A percentile compares a stretch with the other conserved stretches of the same genome.
phyloP scores from a whole-genome alignment of 2,888 invertebrate species.

The Caenorhabditis zanzibari region DNA sequence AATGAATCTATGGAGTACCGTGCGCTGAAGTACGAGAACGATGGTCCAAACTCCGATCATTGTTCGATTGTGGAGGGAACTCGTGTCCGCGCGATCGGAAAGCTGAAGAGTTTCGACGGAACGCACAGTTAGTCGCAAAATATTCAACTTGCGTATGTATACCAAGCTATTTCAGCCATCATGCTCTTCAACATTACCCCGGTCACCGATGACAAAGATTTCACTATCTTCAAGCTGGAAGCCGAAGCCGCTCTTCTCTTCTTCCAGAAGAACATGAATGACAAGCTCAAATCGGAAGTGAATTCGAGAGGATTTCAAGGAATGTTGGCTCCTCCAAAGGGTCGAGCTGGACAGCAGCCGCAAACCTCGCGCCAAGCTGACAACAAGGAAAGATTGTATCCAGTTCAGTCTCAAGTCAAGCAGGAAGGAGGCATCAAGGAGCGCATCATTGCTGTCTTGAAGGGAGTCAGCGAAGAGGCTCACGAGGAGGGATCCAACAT shows the following conservation, averaged over 20 bases:
- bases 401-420: not conserved
- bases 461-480: not conserved
- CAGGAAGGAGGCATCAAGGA: not conserved
- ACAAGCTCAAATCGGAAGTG: conserved; percentile 36
- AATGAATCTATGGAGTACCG: conserved; percentile 35
- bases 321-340: conserved; percentile 61
- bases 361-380: conserved; percentile 12
- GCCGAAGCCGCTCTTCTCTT: conserved; percentile 60
- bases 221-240: conserved; percentile 47
- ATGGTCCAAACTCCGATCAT: conserved; percentile 24
- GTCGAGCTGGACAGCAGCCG: conserved; percentile 15
- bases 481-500: conserved; percentile 40
- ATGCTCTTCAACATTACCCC: conserved; percentile 56
- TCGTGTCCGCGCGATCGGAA: conserved; percentile 55
- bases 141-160: not conserved
- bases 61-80: conserved; percentile 41
- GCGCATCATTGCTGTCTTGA: conserved; percentile 27
- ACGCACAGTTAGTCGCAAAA: conserved; percentile 36
- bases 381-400: conserved; percentile 48
- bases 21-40: conserved; percentile 39
- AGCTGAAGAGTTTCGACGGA: conserved; percentile 59
- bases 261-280: conserved; percentile 55
- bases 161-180: conserved; percentile 37
- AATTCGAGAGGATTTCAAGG: conserved; percentile 23
- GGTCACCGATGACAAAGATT: conserved; percentile 47